Percentiles rank a stretch among this genome's conserved stretches.
These are phyloP conservation scores for Aptenodytes forsteri DNA, from an alignment of 2,113 vertebrate genomes.

Conservation along the genomic window DNA sequence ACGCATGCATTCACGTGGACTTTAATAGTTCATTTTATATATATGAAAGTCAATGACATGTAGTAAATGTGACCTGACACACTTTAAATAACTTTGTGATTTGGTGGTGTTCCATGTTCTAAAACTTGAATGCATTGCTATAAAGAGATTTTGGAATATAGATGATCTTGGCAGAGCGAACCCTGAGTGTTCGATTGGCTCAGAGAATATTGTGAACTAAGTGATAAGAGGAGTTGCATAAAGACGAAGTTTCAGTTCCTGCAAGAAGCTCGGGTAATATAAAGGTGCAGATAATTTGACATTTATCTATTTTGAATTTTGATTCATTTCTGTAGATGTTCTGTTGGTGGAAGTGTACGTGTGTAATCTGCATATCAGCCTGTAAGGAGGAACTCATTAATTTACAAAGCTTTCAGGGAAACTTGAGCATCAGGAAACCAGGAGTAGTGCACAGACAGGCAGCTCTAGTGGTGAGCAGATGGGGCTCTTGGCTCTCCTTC, in stretches of 20 bases:
- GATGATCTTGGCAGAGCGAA: neutral
- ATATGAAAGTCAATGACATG: neutral
- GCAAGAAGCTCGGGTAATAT: neutral
- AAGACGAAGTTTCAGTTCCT: neutral
- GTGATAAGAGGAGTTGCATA: neutral
- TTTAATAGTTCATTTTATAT: neutral
- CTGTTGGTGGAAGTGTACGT: neutral
- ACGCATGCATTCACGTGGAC: neutral
- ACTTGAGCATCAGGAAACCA: neutral
- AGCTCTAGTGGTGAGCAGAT: neutral
- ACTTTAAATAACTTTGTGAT: neutral
- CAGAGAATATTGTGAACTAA: neutral
- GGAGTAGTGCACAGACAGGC: neutral
- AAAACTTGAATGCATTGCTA: neutral
- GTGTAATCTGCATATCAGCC: neutral
- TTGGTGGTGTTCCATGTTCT: neutral
- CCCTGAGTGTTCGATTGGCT: neutral
- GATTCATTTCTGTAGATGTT: neutral
- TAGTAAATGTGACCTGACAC: neutral
- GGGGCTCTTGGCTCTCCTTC: neutral
- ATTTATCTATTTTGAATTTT: neutral
- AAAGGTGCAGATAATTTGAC: neutral
- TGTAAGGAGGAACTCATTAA: neutral
- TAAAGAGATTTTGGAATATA: neutral
- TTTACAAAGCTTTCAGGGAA: neutral